Base-by-base conservation (phyloP, 2,888 invertebrate species). In the Clepsis dumicolana region DNA sequence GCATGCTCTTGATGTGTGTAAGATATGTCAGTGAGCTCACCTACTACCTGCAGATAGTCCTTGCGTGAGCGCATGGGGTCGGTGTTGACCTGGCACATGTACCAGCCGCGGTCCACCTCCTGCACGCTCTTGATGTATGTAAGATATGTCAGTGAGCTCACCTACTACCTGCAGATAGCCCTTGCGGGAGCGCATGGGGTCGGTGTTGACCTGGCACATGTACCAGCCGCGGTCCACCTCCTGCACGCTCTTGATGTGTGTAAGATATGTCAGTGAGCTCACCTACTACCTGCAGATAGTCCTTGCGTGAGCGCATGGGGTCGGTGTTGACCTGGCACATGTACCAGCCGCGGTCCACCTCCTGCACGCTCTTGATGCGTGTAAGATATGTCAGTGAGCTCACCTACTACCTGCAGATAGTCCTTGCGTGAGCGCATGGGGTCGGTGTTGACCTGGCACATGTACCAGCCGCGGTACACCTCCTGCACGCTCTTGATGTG, bases 281-380 rank as follows among this genome's bases (percentile, higher is more conserved):
- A n/a, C n/a, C n/a, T n/a, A n/a, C n/a, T n/a, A n/a, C n/a, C n/a
- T n/a, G n/a, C n/a, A n/a, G n/a, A n/a, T n/a, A n/a, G n/a, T n/a
- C n/a, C n/a, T 12, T 16, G 44, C 97, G 95, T 65, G 97, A 97
- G 74, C 97, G 94, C 98, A 98, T 98, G 18, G 98, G 98, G 89
- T 98, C 98, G 1, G 98, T 98, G 90, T 98, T 98, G 75, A 98
- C 96, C 90, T 98, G 98, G 85, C 98, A 98, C 98, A 98, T 98
- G 81, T 95, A 52, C 52, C 25, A 52, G 27, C 52, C 14, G 3
- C 1, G 25, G 50, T 27, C 53, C 1, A 0, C 7, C 27, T 53
- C 14, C 0, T 29, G 18, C 54, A n/a, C 10, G 24, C 25, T 35
- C 24, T 16, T 44, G 18, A 27, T 44, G 38, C 16, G 3, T 50